Percentiles rank a stretch among this genome's conserved stretches.
phyloP scores from a whole-genome alignment of 2,797 vertebrate species.

The Bovichtus diacanthus region DNA sequence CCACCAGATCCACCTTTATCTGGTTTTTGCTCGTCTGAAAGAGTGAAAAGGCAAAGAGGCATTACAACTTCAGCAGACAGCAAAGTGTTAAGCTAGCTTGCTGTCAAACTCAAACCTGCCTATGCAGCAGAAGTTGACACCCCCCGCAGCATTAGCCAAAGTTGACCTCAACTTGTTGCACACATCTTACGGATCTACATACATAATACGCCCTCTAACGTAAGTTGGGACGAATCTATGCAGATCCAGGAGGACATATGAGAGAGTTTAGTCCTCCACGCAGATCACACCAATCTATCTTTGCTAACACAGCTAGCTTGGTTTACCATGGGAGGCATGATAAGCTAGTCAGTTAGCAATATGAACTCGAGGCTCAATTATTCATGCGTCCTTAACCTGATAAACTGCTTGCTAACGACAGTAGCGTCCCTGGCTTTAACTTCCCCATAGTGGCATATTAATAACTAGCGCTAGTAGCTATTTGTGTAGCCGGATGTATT shows the following conservation, averaged over 20 bases:
- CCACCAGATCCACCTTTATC: slow-evolving; percentile 99
- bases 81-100: slow-evolving; percentile 47
- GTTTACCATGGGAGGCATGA: slow-evolving; percentile 15
- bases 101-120: slow-evolving; percentile 68
- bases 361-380: background rate
- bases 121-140: slow-evolving; percentile 68
- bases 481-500: slow-evolving; percentile 3
- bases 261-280: background rate
- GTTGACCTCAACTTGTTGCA: slow-evolving; percentile 71
- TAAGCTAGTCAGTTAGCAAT: slow-evolving; percentile 13
- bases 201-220: background rate
- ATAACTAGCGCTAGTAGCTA: background rate
- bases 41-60: slow-evolving; percentile 9
- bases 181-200: slow-evolving; percentile 11
- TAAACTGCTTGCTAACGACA: background rate
- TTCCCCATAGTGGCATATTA: background rate
- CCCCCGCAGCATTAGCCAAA: slow-evolving; percentile 43
- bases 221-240: background rate
- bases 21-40: slow-evolving; percentile 99
- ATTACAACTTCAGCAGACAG: slow-evolving; percentile 20
- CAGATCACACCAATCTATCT: slow-evolving; percentile 20
- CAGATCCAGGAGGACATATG: background rate
- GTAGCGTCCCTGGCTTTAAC: background rate
- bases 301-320: slow-evolving; percentile 58
- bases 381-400: background rate